phyloP scores from a whole-genome alignment of 2,797 vertebrate genomes.

The Nyctalus aviator region DNA sequence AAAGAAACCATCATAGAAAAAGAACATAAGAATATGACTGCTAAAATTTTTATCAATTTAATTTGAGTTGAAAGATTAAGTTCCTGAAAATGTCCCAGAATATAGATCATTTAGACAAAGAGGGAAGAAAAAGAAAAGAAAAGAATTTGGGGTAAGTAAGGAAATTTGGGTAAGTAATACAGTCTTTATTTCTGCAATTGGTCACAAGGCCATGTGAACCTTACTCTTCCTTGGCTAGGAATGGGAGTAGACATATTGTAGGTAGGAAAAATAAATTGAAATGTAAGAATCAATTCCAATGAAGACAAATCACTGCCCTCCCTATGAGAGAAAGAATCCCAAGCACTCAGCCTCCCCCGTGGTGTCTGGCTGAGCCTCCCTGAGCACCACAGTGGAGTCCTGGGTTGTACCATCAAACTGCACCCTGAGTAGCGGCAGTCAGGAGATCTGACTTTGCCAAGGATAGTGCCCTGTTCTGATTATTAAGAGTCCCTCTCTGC shows the following conservation, averaged over 20 bases:
- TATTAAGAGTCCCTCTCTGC: neutral
- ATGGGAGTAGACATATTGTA: neutral
- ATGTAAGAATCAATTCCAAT: neutral
- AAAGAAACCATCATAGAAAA: neutral
- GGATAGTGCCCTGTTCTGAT: neutral
- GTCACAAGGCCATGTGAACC: neutral
- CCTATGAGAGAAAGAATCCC: neutral
- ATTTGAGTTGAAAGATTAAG: constrained; percentile 14
- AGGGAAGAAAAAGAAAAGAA: neutral
- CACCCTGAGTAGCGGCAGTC: neutral
- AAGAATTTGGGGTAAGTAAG: neutral
- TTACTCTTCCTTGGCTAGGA: neutral
- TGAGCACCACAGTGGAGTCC: neutral
- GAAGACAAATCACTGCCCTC: constrained; percentile 14
- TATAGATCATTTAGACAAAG: neutral
- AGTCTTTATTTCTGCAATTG: neutral
- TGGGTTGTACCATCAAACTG: neutral
- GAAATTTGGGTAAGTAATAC: neutral
- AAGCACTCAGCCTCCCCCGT: neutral
- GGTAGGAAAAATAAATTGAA: neutral
- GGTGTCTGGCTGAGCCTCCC: neutral
- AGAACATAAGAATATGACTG: neutral
- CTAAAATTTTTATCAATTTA: neutral
- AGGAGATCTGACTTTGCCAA: neutral
- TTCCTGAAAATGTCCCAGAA: constrained; percentile 35